Evolutionary conservation across 2,113 vertebrate genomes (phyloP), one percentile per base, ranked within the genome.

Genomic region (Rhinogobius similis): DNA sequence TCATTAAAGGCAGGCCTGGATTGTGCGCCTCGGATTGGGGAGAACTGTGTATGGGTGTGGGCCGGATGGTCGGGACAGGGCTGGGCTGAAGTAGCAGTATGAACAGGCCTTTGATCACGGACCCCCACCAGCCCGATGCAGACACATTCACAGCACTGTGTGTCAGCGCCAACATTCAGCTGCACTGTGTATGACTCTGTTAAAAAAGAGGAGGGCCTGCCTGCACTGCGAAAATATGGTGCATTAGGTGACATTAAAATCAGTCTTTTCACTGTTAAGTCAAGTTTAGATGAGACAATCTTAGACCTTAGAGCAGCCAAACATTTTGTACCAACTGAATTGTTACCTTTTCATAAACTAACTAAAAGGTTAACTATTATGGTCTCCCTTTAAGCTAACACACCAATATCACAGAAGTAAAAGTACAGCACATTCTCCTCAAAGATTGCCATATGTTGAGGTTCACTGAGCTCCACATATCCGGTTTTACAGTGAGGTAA

Each of bases 1-100:
- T 87, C 82, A 85, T 89, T 87, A 87, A 87, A 87, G 81, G 43
- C 2, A 66, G 74, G 72, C 62, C 83, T 74, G 72, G 65, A 67
- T 83, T 82, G 77, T 82, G 66, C 63, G 75, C 59, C 69, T 63
- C 52, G 73, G 79, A 72, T 70, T 81, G 74, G 62, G 18, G 20
- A 52, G 29, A 41, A 70, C 1, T 13, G 63, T 69, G 68, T 67
- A 78, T 48, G 81, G 69, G 65, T 52, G 73, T 50, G 38, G 66
- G 62, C 63, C 38, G 14, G 78, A 44, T 55, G 70, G 81, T 81
- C 68, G 41, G 67, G 65, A 75, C 53, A 43, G 59, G 73, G 63
- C 20, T 20, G 65, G 72, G 64, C 65, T 59, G 29, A 46, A 68
- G 10, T 13, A 59, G 65, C 4, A 29, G 39, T 21, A 50, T 5